Conservation (phyloP, 2,797 vertebrate genomes). For the Falco rusticolus region DNA sequence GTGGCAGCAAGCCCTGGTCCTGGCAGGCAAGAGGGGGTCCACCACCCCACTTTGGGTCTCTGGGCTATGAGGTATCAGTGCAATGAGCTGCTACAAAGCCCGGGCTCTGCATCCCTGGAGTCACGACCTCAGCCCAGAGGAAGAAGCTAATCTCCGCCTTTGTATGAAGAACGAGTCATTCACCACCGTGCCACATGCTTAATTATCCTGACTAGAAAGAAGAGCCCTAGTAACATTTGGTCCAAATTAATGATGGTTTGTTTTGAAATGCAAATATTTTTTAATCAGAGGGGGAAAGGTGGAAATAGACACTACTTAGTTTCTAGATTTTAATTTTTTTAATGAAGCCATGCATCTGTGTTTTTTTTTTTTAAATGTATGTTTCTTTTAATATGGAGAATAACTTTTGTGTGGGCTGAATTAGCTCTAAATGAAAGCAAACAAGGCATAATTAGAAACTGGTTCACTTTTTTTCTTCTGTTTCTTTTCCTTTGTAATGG, state of each 20-base stretch:
- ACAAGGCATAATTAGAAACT: conserved; percentile 70
- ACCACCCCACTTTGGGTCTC: accelerated
- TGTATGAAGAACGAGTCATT: background rate
- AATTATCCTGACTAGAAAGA: background rate
- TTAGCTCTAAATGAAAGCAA: conserved; percentile 75
- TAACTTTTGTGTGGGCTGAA: conserved; percentile 64
- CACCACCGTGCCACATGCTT: background rate
- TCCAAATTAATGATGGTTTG: conserved; percentile 68
- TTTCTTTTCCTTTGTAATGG: background rate
- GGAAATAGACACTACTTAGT: conserved; percentile 52
- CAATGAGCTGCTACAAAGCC: background rate
- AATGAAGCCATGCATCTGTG: conserved; percentile 53
- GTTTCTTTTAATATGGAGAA: conserved; percentile 33
- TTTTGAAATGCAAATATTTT: conserved; percentile 72
- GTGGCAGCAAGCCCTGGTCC: background rate
- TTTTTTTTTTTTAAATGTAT: background rate
- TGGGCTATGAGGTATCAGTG: background rate
- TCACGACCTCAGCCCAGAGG: background rate
- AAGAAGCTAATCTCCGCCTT: background rate
- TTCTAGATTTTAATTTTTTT: conserved; percentile 43
- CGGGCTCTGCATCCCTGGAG: background rate
- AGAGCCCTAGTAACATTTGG: conserved; percentile 51
- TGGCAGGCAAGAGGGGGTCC: background rate
- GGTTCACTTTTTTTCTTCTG: background rate
- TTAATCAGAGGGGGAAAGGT: conserved; percentile 71